phyloP scores from a whole-genome alignment of 2,888 invertebrate genomes.

The Mesoligia furuncula region DNA sequence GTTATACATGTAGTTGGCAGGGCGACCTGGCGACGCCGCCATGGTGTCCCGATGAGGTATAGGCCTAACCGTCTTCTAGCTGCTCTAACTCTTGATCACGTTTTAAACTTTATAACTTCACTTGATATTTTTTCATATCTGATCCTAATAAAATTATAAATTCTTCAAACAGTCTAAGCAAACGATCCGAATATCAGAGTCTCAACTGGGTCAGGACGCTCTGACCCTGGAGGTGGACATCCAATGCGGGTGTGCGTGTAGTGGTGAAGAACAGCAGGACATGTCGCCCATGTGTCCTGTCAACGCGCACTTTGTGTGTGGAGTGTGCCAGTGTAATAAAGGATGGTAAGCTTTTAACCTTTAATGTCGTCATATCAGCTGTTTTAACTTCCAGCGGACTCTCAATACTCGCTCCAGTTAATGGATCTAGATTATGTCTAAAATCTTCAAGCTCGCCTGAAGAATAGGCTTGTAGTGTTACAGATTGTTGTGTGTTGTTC shows the following conservation, averaged over 20 bases:
- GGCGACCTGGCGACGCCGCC: background rate
- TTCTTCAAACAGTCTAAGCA: slow-evolving; percentile 76
- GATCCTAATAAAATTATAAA: background rate
- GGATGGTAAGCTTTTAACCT: slow-evolving; percentile 88
- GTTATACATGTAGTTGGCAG: background rate
- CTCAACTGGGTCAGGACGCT: slow-evolving; percentile 93
- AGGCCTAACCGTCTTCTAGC: background rate
- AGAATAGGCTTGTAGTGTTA: background rate
- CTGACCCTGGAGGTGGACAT: slow-evolving; percentile 93
- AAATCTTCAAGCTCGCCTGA: background rate
- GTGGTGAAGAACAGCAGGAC: slow-evolving; percentile 76
- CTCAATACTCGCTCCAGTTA: background rate
- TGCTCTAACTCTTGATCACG: background rate
- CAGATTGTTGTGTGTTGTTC: background rate
- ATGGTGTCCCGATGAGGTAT: background rate
- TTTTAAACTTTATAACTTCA: background rate
- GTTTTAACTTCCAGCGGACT: background rate
- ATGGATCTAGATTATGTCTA: background rate
- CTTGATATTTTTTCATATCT: background rate
- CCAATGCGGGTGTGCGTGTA: slow-evolving; percentile 93
- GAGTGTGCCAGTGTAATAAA: slow-evolving; percentile 91
- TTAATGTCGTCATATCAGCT: background rate
- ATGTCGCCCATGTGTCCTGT: slow-evolving; percentile 81
- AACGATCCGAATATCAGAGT: slow-evolving; percentile 93
- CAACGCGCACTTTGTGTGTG: slow-evolving; percentile 91